Conservation (phyloP, 2,888 invertebrate species). For the Suillia variegata region DNA sequence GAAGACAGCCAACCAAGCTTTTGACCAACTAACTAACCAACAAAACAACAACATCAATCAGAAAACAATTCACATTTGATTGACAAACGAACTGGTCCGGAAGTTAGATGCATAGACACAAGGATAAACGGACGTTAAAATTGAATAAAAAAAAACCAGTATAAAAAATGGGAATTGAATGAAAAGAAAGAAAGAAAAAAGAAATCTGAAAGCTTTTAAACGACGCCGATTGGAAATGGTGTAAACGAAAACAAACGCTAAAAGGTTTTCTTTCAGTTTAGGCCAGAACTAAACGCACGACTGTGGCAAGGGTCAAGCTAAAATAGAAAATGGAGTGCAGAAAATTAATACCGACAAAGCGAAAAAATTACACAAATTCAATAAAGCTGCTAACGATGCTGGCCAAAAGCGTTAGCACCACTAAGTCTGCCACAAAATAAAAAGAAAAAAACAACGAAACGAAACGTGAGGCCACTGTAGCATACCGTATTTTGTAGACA, state of each 20-base stretch:
- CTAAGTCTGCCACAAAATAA: too few relatives aligned
- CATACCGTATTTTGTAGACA: slow-evolving; percentile 82
- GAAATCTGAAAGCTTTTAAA: not conserved
- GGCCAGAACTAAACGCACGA: too few relatives aligned
- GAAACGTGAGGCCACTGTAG: too few relatives aligned
- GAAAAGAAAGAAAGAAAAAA: not conserved
- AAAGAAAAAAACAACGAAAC: too few relatives aligned
- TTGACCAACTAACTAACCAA: slow-evolving; percentile 13
- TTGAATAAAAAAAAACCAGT: slow-evolving; percentile 31
- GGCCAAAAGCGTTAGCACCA: too few relatives aligned
- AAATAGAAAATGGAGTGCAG: too few relatives aligned
- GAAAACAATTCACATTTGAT: slow-evolving; percentile 51
- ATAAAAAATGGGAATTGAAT: not conserved
- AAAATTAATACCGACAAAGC: too few relatives aligned
- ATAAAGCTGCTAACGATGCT: too few relatives aligned
- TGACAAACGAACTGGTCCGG: slow-evolving; percentile 47
- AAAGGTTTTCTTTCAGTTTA: slow-evolving; percentile 6
- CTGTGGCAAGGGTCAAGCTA: too few relatives aligned
- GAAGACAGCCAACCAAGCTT: slow-evolving; percentile 16
- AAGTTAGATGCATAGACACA: slow-evolving; percentile 37
- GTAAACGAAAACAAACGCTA: slow-evolving; percentile 11
- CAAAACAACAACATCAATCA: too few relatives aligned
- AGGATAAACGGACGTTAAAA: slow-evolving; percentile 13
- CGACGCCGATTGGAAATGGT: not conserved
- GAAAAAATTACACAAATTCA: too few relatives aligned